Evolutionary conservation across 2,113 vertebrate species (phyloP).

Genomic region (Eublepharis macularius): DNA sequence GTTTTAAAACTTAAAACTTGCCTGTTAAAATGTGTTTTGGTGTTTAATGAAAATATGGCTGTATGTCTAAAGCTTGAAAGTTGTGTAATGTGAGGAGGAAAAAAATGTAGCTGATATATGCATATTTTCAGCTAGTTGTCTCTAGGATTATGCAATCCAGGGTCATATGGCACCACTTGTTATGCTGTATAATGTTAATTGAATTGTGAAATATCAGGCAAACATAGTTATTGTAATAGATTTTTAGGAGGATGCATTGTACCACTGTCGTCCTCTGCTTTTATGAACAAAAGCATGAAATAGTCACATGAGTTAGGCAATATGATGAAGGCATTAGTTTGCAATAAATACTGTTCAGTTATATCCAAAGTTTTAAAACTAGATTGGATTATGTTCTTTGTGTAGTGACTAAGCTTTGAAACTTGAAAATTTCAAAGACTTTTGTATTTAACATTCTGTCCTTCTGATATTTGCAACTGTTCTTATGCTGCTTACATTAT

Average conservation of each 20-base stretch:
- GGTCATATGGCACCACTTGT: background rate
- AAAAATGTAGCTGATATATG: slow-evolving; percentile 3
- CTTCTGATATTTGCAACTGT: slow-evolving; percentile 27
- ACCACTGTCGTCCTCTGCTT: background rate
- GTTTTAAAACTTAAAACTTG: slow-evolving; percentile 21
- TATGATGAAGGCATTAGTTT: slow-evolving; percentile 63
- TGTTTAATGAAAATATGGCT: background rate
- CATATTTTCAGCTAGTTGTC: too few species aligned
- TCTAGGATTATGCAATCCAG: too few species aligned
- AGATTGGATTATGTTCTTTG: slow-evolving; percentile 67
- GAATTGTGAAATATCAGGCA: slow-evolving; percentile 33
- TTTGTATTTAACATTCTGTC: slow-evolving; percentile 5
- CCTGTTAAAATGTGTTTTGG: slow-evolving; percentile 3
- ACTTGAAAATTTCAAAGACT: slow-evolving; percentile 62
- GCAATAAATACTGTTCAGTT: slow-evolving; percentile 66
- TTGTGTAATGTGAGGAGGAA: slow-evolving; percentile 1
- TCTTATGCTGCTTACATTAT: slow-evolving; percentile 66
- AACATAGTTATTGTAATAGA: background rate
- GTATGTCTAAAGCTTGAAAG: slow-evolving; percentile 5
- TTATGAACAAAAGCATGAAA: slow-evolving; percentile 59
- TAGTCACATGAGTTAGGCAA: slow-evolving; percentile 51
- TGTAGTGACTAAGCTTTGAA: slow-evolving; percentile 58
- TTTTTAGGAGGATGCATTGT: background rate
- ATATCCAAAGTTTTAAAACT: slow-evolving; percentile 63
- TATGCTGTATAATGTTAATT: slow-evolving; percentile 22